Percentiles rank a stretch among this genome's conserved stretches.
phyloP scores from a whole-genome alignment of 2,113 vertebrate species.

The Anhinga anhinga region DNA sequence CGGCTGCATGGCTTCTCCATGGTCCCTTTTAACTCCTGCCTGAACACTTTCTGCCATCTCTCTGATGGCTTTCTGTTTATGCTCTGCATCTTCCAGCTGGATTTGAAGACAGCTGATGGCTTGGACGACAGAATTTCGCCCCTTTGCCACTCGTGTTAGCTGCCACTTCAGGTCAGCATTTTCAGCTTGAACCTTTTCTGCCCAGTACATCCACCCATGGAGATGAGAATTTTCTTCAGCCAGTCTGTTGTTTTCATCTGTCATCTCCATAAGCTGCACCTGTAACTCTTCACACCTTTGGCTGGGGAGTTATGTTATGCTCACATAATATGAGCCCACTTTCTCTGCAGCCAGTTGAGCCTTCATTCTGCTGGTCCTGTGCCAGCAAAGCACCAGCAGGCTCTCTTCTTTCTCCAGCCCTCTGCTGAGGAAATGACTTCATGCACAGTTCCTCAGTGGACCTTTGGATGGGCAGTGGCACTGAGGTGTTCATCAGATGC shows the following conservation, averaged over 20 bases:
- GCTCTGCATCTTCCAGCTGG: conserved; percentile 84
- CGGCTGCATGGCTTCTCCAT: conserved; percentile 46
- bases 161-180: conserved; percentile 80
- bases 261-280: conserved; percentile 77
- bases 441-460: too few relatives aligned
- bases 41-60: conserved; percentile 82
- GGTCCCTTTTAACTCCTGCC: conserved; percentile 75
- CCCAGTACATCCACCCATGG: conserved; percentile 52
- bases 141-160: conserved; percentile 78
- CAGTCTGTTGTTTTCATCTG: conserved; percentile 76
- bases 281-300: conserved; percentile 77
- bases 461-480: background rate
- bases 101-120: conserved; percentile 83
- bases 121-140: conserved; percentile 77
- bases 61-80: conserved; percentile 83
- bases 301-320: conserved; percentile 56
- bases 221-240: conserved; percentile 80
- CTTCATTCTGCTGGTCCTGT: conserved; percentile 79
- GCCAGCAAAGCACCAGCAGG: conserved; percentile 38
- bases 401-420: background rate
- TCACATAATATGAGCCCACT: conserved; percentile 31
- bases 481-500: background rate
- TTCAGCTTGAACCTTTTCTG: conserved; percentile 73
- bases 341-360: conserved; percentile 57
- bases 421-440: background rate